A percentile compares a stretch with the other conserved stretches of the same genome.
phyloP scores from a whole-genome alignment of 2,888 invertebrate genomes.

The Hyalella azteca region DNA sequence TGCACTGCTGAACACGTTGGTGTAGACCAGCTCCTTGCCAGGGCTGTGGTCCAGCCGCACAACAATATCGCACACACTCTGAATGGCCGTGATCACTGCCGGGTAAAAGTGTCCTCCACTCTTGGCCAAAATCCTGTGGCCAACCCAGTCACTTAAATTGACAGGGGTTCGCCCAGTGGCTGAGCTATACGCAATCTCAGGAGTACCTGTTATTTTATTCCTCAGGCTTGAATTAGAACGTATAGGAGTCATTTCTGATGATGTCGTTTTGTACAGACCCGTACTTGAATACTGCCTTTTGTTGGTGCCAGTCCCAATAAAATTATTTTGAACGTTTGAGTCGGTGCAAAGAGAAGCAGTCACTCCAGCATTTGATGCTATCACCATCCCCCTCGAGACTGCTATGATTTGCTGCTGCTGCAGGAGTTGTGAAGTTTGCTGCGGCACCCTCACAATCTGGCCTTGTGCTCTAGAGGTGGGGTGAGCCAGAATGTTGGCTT shows the following conservation, averaged over 20 bases:
- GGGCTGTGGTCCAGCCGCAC: slow-evolving; percentile 81
- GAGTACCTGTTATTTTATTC: slow-evolving; percentile 36
- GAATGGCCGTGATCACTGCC: slow-evolving; percentile 76
- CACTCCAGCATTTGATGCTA: slow-evolving; percentile 24
- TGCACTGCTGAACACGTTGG: slow-evolving; percentile 71
- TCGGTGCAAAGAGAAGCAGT: slow-evolving; percentile 28
- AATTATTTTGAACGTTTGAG: slow-evolving; percentile 29
- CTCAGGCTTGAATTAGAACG: slow-evolving; percentile 42
- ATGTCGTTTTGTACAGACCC: background rate
- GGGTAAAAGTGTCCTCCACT: slow-evolving; percentile 82
- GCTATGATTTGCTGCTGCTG: slow-evolving; percentile 25
- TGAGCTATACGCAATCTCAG: slow-evolving; percentile 47
- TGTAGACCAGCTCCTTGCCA: slow-evolving; percentile 68
- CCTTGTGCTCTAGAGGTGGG: background rate
- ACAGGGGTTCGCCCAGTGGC: slow-evolving; percentile 62
- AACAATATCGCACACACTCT: slow-evolving; percentile 70
- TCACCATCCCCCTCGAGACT: slow-evolving; percentile 38
- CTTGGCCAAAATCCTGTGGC: slow-evolving; percentile 89
- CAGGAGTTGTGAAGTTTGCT: slow-evolving; percentile 37
- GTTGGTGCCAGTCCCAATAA: slow-evolving; percentile 33
- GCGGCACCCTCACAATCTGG: slow-evolving; percentile 36
- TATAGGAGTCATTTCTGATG: slow-evolving; percentile 40
- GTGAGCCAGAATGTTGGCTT: background rate
- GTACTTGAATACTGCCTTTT: slow-evolving; percentile 28
- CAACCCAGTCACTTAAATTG: slow-evolving; percentile 91